These are phyloP conservation scores for Picus viridis DNA, from an alignment of 2,797 vertebrate genomes.

Conservation along the genomic window DNA sequence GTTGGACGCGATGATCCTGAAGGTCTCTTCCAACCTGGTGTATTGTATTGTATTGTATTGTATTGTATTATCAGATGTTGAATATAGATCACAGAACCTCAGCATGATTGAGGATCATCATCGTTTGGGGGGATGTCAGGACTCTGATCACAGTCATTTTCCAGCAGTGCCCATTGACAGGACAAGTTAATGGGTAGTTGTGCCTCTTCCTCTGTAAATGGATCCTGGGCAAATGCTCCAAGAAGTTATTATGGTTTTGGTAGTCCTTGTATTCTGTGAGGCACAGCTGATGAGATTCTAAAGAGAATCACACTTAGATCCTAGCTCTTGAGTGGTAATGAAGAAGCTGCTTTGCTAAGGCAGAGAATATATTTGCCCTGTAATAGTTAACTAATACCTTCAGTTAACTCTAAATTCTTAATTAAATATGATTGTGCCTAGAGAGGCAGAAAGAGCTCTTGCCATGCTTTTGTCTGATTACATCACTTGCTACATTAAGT, in stretches of 20 bases:
- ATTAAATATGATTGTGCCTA: conserved; percentile 74
- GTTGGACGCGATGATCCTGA: too few species aligned
- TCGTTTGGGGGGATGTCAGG: too few species aligned
- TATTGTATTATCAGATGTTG: too few species aligned
- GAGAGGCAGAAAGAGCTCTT: conserved; percentile 74
- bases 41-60: too few species aligned
- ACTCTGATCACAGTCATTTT: not conserved
- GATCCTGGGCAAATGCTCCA: not conserved
- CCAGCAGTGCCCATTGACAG: not conserved
- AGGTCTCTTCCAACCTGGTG: too few species aligned
- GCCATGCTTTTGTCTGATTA: conserved; percentile 84
- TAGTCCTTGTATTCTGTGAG: not conserved
- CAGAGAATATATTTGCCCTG: not conserved
- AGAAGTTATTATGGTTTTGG: not conserved
- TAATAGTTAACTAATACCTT: conserved; percentile 63
- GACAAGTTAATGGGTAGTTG: not conserved
- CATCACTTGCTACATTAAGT: conserved; percentile 86
- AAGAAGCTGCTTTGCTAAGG: not conserved
- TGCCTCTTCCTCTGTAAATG: not conserved
- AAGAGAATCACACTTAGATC: not conserved
- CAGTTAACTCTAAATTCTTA: conserved; percentile 51
- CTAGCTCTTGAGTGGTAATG: not conserved
- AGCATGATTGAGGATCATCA: too few species aligned
- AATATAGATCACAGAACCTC: too few species aligned
- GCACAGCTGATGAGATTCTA: not conserved